These are phyloP conservation scores for Zaprionus capensis DNA, from an alignment of 1,140 invertebrate genomes.

Conservation along the genomic window DNA sequence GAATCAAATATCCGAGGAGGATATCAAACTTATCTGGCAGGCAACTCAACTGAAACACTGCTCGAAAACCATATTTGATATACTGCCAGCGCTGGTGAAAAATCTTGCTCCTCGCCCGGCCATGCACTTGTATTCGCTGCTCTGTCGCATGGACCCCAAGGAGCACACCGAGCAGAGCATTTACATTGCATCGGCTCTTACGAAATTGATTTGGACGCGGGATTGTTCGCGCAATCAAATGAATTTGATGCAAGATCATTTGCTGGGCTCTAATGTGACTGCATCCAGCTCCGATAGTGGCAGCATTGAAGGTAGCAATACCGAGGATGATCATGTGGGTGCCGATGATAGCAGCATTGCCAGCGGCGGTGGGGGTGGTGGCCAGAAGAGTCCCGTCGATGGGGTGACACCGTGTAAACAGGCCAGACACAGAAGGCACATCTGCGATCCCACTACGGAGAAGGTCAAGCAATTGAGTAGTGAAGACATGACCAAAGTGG, in stretches of 20 bases:
- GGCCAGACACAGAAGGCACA: slow-evolving; percentile 74
- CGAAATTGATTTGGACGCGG: slow-evolving; percentile 95
- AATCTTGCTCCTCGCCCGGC: slow-evolving; percentile 94
- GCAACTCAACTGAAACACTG: slow-evolving; percentile 97
- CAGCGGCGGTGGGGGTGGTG: slow-evolving; percentile 63
- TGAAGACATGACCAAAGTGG: slow-evolving; percentile 72
- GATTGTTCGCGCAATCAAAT: slow-evolving; percentile 86
- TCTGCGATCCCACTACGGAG: slow-evolving; percentile 75
- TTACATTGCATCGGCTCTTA: slow-evolving; percentile 93
- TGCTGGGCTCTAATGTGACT: slow-evolving; percentile 85
- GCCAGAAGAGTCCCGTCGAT: slow-evolving; percentile 76
- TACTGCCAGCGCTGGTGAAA: slow-evolving; percentile 94
- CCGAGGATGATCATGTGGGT: slow-evolving; percentile 88
- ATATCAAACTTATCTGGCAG: slow-evolving; percentile 97
- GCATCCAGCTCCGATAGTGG: slow-evolving; percentile 89
- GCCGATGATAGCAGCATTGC: slow-evolving; percentile 84
- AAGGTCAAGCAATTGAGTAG: slow-evolving; percentile 63
- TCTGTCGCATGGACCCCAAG: slow-evolving; percentile 93
- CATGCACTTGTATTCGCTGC: slow-evolving; percentile 92
- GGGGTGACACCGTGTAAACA: slow-evolving; percentile 86
- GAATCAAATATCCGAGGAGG: slow-evolving; percentile 94
- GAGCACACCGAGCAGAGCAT: slow-evolving; percentile 97
- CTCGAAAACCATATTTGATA: slow-evolving; percentile 95
- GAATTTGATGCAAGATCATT: slow-evolving; percentile 85
- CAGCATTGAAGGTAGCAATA: slow-evolving; percentile 91